Conservation (phyloP, 2,113 vertebrate genomes). For the Andinoacara biseriatus region DNA sequence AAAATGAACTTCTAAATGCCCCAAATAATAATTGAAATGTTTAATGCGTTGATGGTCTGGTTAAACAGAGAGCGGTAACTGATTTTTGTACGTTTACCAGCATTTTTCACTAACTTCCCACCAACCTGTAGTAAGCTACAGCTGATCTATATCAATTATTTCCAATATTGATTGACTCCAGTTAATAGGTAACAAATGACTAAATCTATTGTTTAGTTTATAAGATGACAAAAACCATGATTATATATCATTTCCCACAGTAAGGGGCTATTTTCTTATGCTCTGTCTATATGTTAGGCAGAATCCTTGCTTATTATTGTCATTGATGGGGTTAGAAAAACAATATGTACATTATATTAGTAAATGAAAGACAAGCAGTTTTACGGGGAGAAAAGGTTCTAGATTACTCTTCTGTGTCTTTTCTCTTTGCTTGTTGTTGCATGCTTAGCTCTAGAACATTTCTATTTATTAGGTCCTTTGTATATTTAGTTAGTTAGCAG, state of each 20-base stretch:
- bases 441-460: neutral
- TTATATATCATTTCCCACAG: neutral
- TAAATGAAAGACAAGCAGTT: slow-evolving; percentile 34
- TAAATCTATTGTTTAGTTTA: neutral
- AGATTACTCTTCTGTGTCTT: slow-evolving; percentile 44
- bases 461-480: slow-evolving; percentile 45
- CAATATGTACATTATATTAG: slow-evolving; percentile 28
- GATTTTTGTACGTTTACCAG: slow-evolving; percentile 13
- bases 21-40: slow-evolving; percentile 36
- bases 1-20: slow-evolving; percentile 41
- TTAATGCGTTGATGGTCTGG: slow-evolving; percentile 38
- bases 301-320: neutral
- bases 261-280: neutral
- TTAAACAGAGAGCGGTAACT: slow-evolving; percentile 24
- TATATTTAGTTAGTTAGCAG: slow-evolving; percentile 48
- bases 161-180: neutral
- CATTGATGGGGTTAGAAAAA: neutral
- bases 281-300: neutral
- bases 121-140: neutral
- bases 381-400: slow-evolving; percentile 27
- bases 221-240: neutral
- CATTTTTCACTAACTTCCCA: neutral
- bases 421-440: slow-evolving; percentile 33
- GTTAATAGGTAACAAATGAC: neutral
- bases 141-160: slow-evolving; percentile 2